Evolutionary conservation across 1,140 invertebrate species (phyloP), one percentile per base, ranked within the genome.

Genomic region (Diabrotica undecimpunctata): DNA sequence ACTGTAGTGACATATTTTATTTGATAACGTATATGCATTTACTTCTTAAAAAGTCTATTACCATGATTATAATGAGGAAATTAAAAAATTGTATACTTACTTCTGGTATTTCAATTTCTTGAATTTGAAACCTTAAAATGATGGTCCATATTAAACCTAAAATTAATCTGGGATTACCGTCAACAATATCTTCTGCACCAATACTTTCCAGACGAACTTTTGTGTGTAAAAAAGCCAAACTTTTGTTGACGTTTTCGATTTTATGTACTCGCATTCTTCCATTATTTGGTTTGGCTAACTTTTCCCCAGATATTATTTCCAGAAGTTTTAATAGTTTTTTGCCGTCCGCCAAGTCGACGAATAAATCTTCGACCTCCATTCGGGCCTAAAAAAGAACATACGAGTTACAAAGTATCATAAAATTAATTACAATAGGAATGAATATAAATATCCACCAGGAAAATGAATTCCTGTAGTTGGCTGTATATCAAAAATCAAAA

Each of bases 171-270:
- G 90, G 91, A 82, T 98, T 99, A 50, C 97, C 95, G 81, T 99
- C 97, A 35, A 99, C 95, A 72, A 99, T 99, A 79, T 99, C 97
- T 82, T 99, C 96, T 39, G 97, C 96, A 71, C 97, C 97, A 76
- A 99, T 99, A 79, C 96, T 98, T 82, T 99, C 96, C 74, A 99
- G 81, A 35, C 94, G 88, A 46, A 97, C 96, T 90, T 98, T 97
- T 56, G 95, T 97, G 79, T 97, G 95, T 55, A 99, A 85, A 83
- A 99, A 99, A 69, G 94, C 94, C 70, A 99, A 83, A 76, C 94
- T 96, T 82, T 97, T 98, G 83, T 99, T 99, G 70, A 99, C 93
- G 82, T 99, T 99, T 83, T 99, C 97, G 51, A 99, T 95, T 85
- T 98, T 98, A 82, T 99, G 97, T 35, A 99, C 97, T 73, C 97